Base-by-base conservation (phyloP, 2,888 invertebrate species). In the Myopa testacea region DNA sequence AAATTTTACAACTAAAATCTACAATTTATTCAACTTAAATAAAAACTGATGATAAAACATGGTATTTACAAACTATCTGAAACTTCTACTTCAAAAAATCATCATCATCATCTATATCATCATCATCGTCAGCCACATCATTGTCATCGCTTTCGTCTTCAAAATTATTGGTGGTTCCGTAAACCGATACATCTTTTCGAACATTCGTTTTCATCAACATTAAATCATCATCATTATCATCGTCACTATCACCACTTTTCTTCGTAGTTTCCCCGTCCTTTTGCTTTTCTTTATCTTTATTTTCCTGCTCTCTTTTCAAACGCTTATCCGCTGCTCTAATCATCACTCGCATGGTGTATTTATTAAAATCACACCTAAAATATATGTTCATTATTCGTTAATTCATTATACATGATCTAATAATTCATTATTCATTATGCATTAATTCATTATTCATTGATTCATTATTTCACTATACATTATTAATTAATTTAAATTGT, bases 301-400 rank as follows among this genome's bases (percentile, higher is more conserved):
- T 68, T 68, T 75, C 45, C 10, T 60, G 37, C 14, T 60, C 58
- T 26, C 34, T 60, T 34, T 69, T 58, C 6, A 45, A 38, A 16
- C 78, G 55, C 69, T 80, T 79, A 4, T 85, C 84, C 3, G 86
- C 92, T 0, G 93, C 90, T 4, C 91, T 90, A 80, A 92, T 87
- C 16, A 96, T 90, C 81, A 94, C 95, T 67, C 92, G 91, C 81
- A 96, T 91, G 0, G 95, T 95, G 86, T 95, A 97, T 85, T 95
- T 95, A 89, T 97, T 97, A 88, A 94, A 95, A 86, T 97, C 96
- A 87, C 96, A 96, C 83, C 96, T 97, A 90, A 37, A 92, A 92
- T 80, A 82, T 80, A 82, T 26, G 26, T 26, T 26, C 26, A 26
- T 26, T 26, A 26, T 26, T 26, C 26, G 26, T 26, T 26, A 26